Base-by-base conservation (phyloP, 2,888 invertebrate species). In the Limnephilus auricula region DNA sequence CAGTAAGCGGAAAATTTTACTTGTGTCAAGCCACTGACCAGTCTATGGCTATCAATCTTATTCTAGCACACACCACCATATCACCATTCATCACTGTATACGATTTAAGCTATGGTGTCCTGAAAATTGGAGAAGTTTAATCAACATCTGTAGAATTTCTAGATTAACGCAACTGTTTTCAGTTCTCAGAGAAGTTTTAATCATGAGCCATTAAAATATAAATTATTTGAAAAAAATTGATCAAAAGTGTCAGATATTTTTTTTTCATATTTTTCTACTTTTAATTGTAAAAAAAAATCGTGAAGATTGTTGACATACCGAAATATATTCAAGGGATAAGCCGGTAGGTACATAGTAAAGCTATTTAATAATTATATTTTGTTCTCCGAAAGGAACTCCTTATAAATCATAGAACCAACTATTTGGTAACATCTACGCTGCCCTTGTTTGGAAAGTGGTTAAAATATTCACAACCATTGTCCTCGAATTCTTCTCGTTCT, bases 381-480 rank as follows among this genome's bases (percentile, higher is more conserved):
- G n/a, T 65, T 65, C n/a, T 65, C n/a, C 18, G 50, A 50, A 18
- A 65, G 9, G 25, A 65, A n/a, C 65, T 25, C 9, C 65, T 25
- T n/a, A 65, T 65, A 65, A 65, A 65, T 25, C 18, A 65, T 65
- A 2, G 34, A 34, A 15, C 34, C 34, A 82, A 82, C 32, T 15
- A 32, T 82, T 82, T 32, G 32, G 34, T 18, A 37, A 82, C 82
- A 25, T 32, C 18, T 25, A 25, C 82, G 9, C 34, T 32, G 82
- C 34, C 34, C 82, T 82, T 82, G 25, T 32, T 82, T 32, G 82
- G 82, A 82, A 25, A 37, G 82, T 82, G 34, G 82, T 82, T 82
- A 82, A 82, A 15, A 37, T 82, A 82, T 82, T 34, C 82, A 82
- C 34, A 25, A 37, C 34, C 82, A 25, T 37, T 37, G 82, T 82